Evolutionary conservation across 2,113 vertebrate species (phyloP), one percentile per base, ranked within the genome.

Genomic region (Chiloscyllium plagiosum): DNA sequence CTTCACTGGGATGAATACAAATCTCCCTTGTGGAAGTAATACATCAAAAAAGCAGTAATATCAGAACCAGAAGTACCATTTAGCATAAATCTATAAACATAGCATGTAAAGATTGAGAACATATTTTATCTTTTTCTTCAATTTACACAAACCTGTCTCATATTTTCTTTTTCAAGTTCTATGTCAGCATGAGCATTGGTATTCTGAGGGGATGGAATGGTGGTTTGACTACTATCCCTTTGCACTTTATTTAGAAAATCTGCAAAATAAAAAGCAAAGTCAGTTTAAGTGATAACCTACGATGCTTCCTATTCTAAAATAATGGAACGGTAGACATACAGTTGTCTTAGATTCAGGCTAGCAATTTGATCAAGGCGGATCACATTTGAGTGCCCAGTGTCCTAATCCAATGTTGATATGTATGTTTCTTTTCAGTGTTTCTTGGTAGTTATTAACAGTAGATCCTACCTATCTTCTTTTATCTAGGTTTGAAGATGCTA

Each of bases 151-250:
- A 96, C 95, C 95, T 85, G 78, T 96, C 66, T 85, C n/a, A 96
- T 96, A 50, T 96, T 96, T 76, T 96, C 95, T 70, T 89, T 96
- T 56, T 96, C 95, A 83, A 69, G 33, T 68, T 96, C 95, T 95
- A 72, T 52, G 10, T 95, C 94, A 70, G 68, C 24, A 52, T 72
- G 94, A 37, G 52, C 10, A 52, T 17, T 29, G 66, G 92, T 4
- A 42, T 94, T 94, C 66, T 94, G 37, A 94, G 68, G 47, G 69
- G 94, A 72, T 29, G 72, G n/a, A 95, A 29, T 33, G 24, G 94
- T 72, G 19, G 47, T 13, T 52, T 72, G 68, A 66, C 15, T 72
- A 52, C 69, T 76, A 52, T 26, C 19, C 37, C 72, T 52, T 95
- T 70, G 69, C 24, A 95, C 68, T 52, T 72, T 95, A 70, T 72